phyloP scores from a whole-genome alignment of 2,888 invertebrate genomes.

The Campaea margaritaria region DNA sequence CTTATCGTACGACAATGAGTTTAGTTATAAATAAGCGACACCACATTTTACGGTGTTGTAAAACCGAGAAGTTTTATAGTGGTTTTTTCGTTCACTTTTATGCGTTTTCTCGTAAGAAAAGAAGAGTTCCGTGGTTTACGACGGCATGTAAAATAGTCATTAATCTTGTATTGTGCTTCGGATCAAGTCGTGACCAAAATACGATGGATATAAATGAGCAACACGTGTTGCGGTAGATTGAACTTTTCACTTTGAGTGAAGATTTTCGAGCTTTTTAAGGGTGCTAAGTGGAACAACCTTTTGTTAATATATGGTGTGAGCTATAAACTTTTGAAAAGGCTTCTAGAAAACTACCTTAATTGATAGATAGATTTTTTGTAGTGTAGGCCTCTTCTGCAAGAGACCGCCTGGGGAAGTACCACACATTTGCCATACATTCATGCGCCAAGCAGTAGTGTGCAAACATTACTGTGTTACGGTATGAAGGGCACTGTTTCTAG shows the following conservation, averaged over 20 bases:
- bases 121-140: conserved; percentile 60
- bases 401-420: too few species aligned
- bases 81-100: conserved; percentile 48
- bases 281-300: not conserved
- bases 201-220: conserved; percentile 47
- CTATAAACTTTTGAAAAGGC: too few species aligned
- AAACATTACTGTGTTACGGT: too few species aligned
- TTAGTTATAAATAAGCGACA: conserved; percentile 29
- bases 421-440: too few species aligned
- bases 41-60: conserved; percentile 44
- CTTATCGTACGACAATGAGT: conserved; percentile 15
- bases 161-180: conserved; percentile 66
- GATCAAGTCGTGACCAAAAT: conserved; percentile 52
- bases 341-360: too few species aligned
- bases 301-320: too few species aligned
- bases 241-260: conserved; percentile 16
- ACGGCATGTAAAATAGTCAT: conserved; percentile 65
- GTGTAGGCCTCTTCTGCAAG: too few species aligned
- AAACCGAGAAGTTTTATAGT: conserved; percentile 39
- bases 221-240: conserved; percentile 41
- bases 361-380: too few species aligned
- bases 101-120: conserved; percentile 57
- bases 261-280: not conserved
- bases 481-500: too few species aligned
- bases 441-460: too few species aligned